Evolutionary conservation across 53 echinoderm and acorn worm species (phyloP), one percentile per base, ranked within the genome.

Genomic region (Hippasteria phrygiana): DNA sequence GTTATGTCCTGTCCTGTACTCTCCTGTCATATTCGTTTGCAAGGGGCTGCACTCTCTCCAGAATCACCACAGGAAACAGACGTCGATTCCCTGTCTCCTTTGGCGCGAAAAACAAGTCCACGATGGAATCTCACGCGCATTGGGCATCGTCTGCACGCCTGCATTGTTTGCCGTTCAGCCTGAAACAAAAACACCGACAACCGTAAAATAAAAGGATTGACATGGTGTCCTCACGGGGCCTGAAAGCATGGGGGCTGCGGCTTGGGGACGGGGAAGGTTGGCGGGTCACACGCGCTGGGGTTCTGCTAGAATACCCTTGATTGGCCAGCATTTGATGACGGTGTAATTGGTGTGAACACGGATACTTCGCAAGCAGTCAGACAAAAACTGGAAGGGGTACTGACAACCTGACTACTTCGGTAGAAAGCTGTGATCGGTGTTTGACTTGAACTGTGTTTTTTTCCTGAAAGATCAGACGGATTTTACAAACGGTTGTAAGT

Each of bases 21-120:
- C 8, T 14, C 48, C 48, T 48, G 48, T 14, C 14, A 10, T 48
- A 48, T n/a, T n/a, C 48, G 14, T 10, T 10, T 10, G 14, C 8
- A 48, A 48, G 8, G 48, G 48, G 8, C 8, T 48, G 14, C 8
- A 48, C 8, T 10, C 14, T 48, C 8, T 10, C 48, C 8, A 48
- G 14, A 48, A 62, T 4, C 17, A 39, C 2, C 5, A 73, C 41
- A 42, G 43, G 18, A 24, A 80, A 62, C 41, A 80, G 80, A n/a
- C 62, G 62, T 38, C 40, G 27, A 40, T 62, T 80, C 55, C 13
- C 40, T 16, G 22, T 40, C 40, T 59, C 62, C 28, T 80, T 40
- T 80, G 80, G 80, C 77, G 77, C 77, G 55, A 77, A 77, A 77
- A 80, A 80, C 80, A 59, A 80, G 80, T 6, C 80, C 59, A 41